Base-by-base conservation (phyloP, 2,113 vertebrate species). In the Eudyptes chrysolophus region DNA sequence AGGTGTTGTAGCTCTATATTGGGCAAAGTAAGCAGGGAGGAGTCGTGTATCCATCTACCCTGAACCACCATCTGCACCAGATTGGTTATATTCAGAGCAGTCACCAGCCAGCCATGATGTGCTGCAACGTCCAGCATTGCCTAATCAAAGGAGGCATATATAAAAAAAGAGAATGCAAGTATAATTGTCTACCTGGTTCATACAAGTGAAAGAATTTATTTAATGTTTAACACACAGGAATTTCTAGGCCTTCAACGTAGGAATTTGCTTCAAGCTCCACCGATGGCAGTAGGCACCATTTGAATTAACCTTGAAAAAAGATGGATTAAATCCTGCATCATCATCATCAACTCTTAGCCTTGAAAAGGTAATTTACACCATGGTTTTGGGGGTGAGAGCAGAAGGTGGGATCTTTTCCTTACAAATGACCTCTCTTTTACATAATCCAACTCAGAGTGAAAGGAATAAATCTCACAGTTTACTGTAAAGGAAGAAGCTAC, bases 31-130 rank as follows among this genome's bases (percentile, higher is more conserved):
- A 99, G 98, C 49, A 99, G 97, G 5, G 99, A 99, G 64, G 99
- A 99, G 60, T 99, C 99, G 49, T 99, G 98, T 49, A 99, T 97
- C 99, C 99, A 99, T 89, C 99, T 97, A 6, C 99, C 99, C 97
- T 99, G 99, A 84, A 99, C 95, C 18, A 99, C 95, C 99, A 99
- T 99, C 98, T 99, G 99, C 44, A 99, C 97, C 58, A 99, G 98
- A 86, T n/a, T 98, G 76, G 99, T 99, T 92, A 99, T 98, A 70
- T 99, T 99, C 65, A 99, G 97, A 65, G 98, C 99, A 15, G 99
- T 98, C 42, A 99, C 98, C 57, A 99, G 98, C 99, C 99, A 99
- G 81, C 99, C 99, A 82, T 99, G 99, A 40, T 99, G 98, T 27
- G 99, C 99, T 90, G 98, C 98, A 40, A 99, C 98, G 78, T 99